phyloP scores from a whole-genome alignment of 2,797 vertebrate genomes.

The Anniella stebbinsi region DNA sequence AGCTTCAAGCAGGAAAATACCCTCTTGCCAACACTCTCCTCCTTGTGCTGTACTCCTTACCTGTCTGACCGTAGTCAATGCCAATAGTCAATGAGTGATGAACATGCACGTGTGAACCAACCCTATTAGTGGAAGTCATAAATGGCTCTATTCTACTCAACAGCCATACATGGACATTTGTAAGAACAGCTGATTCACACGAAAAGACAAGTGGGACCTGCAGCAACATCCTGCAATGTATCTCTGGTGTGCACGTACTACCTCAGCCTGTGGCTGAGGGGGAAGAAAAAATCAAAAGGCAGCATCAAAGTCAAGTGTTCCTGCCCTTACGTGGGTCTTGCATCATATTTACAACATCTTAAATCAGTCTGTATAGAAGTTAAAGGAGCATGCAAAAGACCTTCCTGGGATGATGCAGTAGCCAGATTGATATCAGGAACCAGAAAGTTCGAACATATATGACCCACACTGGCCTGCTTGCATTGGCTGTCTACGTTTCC shows the following conservation, averaged over 20 bases:
- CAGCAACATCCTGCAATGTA: not conserved
- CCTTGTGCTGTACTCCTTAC: not conserved
- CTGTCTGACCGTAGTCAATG: not conserved
- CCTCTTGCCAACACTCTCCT: not conserved
- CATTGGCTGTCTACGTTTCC: no score
- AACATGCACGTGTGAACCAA: not conserved
- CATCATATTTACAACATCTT: not conserved
- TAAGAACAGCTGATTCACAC: not conserved
- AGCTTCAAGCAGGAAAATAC: not conserved
- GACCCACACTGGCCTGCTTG: no score
- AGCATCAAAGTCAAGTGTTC: not conserved
- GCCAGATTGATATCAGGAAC: no score
- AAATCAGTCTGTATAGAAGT: not conserved
- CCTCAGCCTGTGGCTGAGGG: not conserved
- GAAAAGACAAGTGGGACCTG: not conserved
- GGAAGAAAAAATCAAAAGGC: not conserved
- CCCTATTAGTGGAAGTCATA: not conserved
- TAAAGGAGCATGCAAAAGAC: not conserved
- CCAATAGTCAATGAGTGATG: not conserved
- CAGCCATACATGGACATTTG: not conserved
- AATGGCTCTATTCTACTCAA: not conserved
- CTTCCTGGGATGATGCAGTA: no score
- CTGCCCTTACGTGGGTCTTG: not conserved
- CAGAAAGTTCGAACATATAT: no score
- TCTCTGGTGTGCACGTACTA: not conserved